phyloP scores from a whole-genome alignment of 2,797 vertebrate species.

The Cyclura pinguis region DNA sequence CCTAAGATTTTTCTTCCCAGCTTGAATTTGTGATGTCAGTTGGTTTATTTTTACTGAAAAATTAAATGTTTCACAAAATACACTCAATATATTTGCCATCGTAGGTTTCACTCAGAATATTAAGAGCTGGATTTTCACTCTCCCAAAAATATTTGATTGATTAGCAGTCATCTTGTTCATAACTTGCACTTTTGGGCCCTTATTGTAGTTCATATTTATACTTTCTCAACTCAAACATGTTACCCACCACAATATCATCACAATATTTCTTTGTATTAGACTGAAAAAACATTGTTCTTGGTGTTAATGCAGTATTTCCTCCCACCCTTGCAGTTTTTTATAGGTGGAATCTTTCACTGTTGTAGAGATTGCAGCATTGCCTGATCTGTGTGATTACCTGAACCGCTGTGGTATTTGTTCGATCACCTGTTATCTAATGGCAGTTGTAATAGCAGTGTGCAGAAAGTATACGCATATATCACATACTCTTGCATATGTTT shows the following conservation, averaged over 20 bases:
- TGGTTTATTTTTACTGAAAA: conserved; percentile 41
- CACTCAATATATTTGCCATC: conserved; percentile 39
- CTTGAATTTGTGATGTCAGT: conserved; percentile 39
- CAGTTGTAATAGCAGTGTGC: conserved; percentile 41
- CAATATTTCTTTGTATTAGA: neutral
- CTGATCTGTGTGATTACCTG: neutral
- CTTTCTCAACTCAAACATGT: neutral
- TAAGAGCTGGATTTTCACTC: neutral
- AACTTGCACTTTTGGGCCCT: neutral
- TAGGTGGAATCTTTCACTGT: neutral
- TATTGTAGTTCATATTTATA: neutral
- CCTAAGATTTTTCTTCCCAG: neutral
- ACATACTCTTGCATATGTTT: conserved; percentile 52
- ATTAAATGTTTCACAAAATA: conserved; percentile 14
- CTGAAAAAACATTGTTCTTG: neutral
- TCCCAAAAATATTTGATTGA: conserved; percentile 26
- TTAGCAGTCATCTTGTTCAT: conserved; percentile 13
- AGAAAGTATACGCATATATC: conserved; percentile 26
- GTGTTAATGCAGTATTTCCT: neutral
- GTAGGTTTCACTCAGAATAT: neutral
- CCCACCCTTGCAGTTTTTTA: neutral
- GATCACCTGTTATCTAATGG: neutral
- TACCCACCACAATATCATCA: neutral
- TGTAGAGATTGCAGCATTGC: conserved; percentile 32
- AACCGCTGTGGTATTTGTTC: neutral